A percentile compares a stretch with the other conserved stretches of the same genome.
Evolutionary conservation across 2,797 vertebrate species (phyloP).

Genomic region (Monodelphis domestica): DNA sequence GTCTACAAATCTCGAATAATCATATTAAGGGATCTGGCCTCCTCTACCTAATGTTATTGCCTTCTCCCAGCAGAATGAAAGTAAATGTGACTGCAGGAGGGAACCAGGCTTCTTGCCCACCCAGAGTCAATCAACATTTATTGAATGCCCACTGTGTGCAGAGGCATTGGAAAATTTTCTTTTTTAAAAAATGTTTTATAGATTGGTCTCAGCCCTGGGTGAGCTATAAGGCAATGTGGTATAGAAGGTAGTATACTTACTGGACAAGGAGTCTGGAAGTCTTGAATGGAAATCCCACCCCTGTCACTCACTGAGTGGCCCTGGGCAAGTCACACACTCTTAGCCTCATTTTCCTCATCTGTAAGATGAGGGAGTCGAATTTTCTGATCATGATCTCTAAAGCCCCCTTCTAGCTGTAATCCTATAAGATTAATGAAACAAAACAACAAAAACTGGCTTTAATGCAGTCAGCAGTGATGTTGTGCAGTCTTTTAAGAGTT

Average conservation of each 20-base stretch:
- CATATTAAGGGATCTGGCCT: conserved; percentile 52
- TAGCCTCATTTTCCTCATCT: neutral
- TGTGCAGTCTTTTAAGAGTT: too few species aligned
- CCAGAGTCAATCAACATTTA: conserved; percentile 45
- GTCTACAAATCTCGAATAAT: conserved; percentile 63
- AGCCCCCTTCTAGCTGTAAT: neutral
- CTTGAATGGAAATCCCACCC: neutral
- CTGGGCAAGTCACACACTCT: too few species aligned
- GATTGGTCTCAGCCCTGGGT: conserved; percentile 6
- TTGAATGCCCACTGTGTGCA: conserved; percentile 41
- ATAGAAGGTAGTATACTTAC: neutral
- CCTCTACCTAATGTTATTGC: conserved; percentile 40
- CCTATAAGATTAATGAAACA: neutral
- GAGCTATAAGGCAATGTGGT: neutral
- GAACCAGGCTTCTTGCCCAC: conserved; percentile 16
- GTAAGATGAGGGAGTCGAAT: neutral
- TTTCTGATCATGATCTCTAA: neutral
- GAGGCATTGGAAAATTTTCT: neutral
- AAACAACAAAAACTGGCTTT: too few species aligned
- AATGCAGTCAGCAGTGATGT: too few species aligned
- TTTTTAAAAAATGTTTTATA: neutral
- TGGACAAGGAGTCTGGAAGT: neutral
- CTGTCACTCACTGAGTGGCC: neutral
- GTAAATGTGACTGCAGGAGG: conserved; percentile 23
- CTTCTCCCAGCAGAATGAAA: conserved; percentile 47